Evolutionary conservation across 2,113 vertebrate genomes (phyloP), one percentile per base, ranked within the genome.

Genomic region (Oryzias javanicus): DNA sequence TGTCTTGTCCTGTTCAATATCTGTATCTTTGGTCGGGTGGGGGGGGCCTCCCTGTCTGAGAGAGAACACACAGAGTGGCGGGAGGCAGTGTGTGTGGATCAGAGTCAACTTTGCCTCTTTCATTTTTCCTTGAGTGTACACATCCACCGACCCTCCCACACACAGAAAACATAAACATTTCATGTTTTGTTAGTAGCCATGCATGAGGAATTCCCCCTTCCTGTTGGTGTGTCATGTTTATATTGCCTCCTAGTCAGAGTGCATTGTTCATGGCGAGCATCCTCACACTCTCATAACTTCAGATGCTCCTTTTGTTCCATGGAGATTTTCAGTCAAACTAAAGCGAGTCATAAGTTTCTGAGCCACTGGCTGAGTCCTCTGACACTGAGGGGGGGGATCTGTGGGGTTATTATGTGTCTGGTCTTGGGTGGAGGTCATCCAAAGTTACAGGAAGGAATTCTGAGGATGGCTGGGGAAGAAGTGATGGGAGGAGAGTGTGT

Each of bases 131-230:
- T 20, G 4, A 62, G 52, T 42, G 13, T 16, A 19, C 57, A 18
- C 35, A 65, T 72, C 58, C 65, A 66, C 72, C 60, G 70, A 65
- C 66, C 60, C 54, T 67, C 69, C 51, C 70, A 72, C 67, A 66
- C 77, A 49, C 72, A 63, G 55, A 77, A 64, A 72, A 69, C 76
- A 85, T 81, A 76, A 83, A 85, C 82, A 83, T 74, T 89, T 83
- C 79, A 88, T 88, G 86, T 87, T 84, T 81, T 55, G 84, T 75
- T 83, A 52, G 78, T 77, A 64, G 53, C 61, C 78, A 70, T 64
- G 76, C 80, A 72, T 42, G 76, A 83, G 67, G 67, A 78, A 71
- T 70, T 60, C 62, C 74, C 78, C 76, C 52, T 20, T 59, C 52
- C 72, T 59, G 64, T 66, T 63, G 22, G 51, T 72, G 73, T 60